Evolutionary conservation across 2,797 vertebrate species (phyloP).

Genomic region (Sternotherus odoratus): DNA sequence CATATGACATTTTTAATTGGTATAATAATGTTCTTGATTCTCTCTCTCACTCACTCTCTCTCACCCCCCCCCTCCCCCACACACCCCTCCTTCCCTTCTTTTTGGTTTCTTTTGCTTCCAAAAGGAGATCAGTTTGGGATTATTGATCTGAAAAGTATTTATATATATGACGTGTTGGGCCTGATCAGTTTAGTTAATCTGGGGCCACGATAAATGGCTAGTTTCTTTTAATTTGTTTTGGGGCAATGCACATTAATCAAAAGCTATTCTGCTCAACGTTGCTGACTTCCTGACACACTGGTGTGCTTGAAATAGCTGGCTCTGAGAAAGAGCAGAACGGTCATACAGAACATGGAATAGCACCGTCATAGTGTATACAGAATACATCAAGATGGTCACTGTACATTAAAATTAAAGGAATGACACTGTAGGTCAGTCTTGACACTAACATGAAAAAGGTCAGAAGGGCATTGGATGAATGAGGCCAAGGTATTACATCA

Average conservation of each 20-base stretch:
- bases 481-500: slow-evolving; percentile 27
- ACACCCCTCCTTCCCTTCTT: too few relatives aligned
- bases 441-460: background rate
- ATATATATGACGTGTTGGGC: background rate
- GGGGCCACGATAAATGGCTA: background rate
- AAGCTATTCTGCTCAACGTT: background rate
- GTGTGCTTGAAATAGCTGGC: background rate
- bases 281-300: background rate
- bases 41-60: too few relatives aligned
- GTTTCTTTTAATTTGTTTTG: background rate
- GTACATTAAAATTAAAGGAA: background rate
- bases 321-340: slow-evolving; percentile 19
- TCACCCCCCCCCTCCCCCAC: too few relatives aligned
- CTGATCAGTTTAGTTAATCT: background rate
- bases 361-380: slow-evolving; percentile 43
- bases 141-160: slow-evolving; percentile 16
- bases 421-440: background rate
- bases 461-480: background rate
- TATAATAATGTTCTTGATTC: background rate
- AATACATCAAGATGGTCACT: background rate
- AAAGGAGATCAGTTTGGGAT: slow-evolving; percentile 4
- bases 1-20: background rate
- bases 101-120: slow-evolving; percentile 25
- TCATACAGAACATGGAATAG: background rate
- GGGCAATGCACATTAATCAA: background rate